Conservation (phyloP, 2,888 invertebrate genomes). For the Lasioglossum malachurum region DNA sequence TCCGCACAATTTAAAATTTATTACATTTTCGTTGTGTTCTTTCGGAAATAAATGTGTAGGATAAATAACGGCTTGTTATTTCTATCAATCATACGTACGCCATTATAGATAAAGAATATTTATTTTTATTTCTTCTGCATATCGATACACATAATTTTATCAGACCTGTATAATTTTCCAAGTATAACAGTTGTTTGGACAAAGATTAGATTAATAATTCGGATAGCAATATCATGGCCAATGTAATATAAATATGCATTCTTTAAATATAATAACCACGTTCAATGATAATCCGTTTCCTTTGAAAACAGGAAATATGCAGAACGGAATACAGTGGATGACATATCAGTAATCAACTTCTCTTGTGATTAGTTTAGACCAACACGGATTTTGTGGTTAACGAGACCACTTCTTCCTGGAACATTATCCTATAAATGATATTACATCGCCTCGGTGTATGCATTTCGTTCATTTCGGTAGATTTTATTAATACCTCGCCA, state of each 20-base stretch:
- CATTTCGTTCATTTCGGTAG: neutral
- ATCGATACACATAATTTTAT: neutral
- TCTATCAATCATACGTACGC: too few species aligned
- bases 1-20: neutral
- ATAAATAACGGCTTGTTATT: neutral
- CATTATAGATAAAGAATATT: neutral
- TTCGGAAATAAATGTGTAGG: neutral
- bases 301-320: slow-evolving; percentile 55
- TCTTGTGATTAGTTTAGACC: slow-evolving; percentile 5
- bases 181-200: neutral
- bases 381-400: slow-evolving; percentile 60
- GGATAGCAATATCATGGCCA: neutral
- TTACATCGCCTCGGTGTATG: neutral
- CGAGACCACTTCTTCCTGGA: slow-evolving; percentile 52
- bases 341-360: neutral
- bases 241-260: neutral
- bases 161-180: neutral
- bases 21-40: neutral
- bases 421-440: slow-evolving; percentile 52
- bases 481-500: neutral
- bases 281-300: slow-evolving; percentile 32
- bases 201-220: neutral
- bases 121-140: neutral
- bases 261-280: neutral
- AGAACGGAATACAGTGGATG: slow-evolving; percentile 29